phyloP scores from a whole-genome alignment of 2,113 vertebrate genomes.

The Tragelaphus imberbis region DNA sequence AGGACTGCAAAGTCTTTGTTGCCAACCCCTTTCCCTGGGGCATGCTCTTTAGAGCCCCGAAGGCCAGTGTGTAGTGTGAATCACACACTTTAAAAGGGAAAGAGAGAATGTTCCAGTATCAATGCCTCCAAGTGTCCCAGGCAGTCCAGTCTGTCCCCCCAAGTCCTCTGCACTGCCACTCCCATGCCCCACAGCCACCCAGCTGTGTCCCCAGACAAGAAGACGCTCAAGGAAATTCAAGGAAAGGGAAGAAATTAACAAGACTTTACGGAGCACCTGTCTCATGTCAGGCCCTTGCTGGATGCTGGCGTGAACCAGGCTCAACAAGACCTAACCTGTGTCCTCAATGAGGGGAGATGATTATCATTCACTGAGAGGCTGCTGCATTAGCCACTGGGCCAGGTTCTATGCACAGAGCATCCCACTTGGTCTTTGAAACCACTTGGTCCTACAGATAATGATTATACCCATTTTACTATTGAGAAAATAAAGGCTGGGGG shows the following conservation, averaged over 20 bases:
- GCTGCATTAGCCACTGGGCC: accelerated
- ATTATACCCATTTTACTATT: not conserved
- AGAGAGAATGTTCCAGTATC: not conserved
- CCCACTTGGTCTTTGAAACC: not conserved
- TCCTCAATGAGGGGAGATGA: accelerated
- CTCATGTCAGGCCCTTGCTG: accelerated
- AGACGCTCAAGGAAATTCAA: not conserved
- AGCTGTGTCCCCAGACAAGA: not conserved
- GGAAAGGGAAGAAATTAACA: not conserved
- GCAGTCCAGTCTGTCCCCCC: accelerated
- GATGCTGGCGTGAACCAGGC: accelerated
- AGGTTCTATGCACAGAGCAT: accelerated
- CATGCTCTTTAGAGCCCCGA: accelerated
- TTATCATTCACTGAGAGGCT: accelerated
- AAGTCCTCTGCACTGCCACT: accelerated
- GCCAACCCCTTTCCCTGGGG: not conserved
- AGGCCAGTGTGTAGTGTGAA: accelerated
- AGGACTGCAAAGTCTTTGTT: accelerated
- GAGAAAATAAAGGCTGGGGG: not conserved
- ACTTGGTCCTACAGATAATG: accelerated
- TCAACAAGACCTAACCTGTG: accelerated
- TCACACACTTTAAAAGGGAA: not conserved
- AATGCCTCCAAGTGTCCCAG: not conserved
- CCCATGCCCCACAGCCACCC: not conserved
- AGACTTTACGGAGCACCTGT: accelerated